phyloP scores from a whole-genome alignment of 2,797 vertebrate genomes.

The Philypnodon macrostomus region DNA sequence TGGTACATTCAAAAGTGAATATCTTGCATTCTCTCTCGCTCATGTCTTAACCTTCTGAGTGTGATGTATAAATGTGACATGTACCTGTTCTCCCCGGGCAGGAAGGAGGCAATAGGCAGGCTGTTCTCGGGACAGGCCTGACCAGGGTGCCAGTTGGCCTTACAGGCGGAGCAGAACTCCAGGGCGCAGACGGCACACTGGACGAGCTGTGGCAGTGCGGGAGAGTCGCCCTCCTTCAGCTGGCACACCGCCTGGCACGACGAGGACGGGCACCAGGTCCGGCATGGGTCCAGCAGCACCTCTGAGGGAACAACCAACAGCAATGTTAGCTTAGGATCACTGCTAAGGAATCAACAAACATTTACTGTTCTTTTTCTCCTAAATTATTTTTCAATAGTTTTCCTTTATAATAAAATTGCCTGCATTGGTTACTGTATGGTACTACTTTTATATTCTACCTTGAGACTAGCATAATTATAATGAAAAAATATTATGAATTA shows the following conservation, averaged over 20 bases:
- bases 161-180: conserved; percentile 95
- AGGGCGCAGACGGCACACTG: conserved; percentile 88
- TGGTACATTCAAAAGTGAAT: no score
- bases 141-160: conserved; percentile 92
- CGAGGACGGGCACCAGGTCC: conserved; percentile 96
- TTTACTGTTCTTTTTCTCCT: no score
- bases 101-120: conserved; percentile 85
- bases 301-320: conserved; percentile 68
- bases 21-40: no score
- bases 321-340: conserved; percentile 1
- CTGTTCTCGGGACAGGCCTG: conserved; percentile 89
- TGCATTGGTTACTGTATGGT: no score
- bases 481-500: no score
- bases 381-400: no score
- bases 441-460: no score
- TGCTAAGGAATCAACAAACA: neutral
- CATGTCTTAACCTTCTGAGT: no score
- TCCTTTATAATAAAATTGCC: no score
- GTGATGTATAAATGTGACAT: neutral
- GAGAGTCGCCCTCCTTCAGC: conserved; percentile 86
- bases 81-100: conserved; percentile 93
- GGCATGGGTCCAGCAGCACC: conserved; percentile 94
- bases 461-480: no score
- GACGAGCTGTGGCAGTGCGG: conserved; percentile 85
- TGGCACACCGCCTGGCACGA: conserved; percentile 96